phyloP scores from a whole-genome alignment of 2,113 vertebrate genomes.

The Crotalus helleri region DNA sequence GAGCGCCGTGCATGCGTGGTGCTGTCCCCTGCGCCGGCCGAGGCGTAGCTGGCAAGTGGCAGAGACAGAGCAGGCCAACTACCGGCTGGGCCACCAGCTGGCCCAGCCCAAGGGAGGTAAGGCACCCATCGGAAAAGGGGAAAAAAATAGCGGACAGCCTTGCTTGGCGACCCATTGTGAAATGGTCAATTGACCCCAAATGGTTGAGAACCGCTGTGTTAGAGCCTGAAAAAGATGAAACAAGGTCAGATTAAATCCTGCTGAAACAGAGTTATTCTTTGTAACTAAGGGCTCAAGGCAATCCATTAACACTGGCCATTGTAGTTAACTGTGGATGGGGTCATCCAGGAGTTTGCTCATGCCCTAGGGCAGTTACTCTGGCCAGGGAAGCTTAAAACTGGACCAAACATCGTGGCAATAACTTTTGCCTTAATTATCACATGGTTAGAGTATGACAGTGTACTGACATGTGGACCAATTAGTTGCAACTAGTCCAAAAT shows the following conservation, averaged over 20 bases:
- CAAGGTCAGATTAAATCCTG: neutral
- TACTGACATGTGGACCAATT: neutral
- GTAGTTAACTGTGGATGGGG: neutral
- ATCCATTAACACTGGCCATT: neutral
- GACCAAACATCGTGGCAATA: neutral
- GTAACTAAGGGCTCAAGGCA: neutral
- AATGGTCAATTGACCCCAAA: too few species aligned
- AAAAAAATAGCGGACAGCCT: too few species aligned
- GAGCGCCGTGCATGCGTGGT: too few species aligned
- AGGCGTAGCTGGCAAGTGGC: too few species aligned
- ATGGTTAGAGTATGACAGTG: neutral
- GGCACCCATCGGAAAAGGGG: too few species aligned
- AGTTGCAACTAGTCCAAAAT: neutral
- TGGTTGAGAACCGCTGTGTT: neutral
- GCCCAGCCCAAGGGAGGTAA: too few species aligned
- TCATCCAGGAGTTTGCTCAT: neutral
- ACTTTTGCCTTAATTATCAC: neutral
- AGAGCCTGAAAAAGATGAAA: neutral
- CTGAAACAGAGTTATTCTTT: neutral
- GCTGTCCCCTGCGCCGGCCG: too few species aligned
- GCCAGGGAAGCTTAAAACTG: neutral
- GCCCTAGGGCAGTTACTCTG: neutral
- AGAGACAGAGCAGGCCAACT: too few species aligned
- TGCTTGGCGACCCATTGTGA: too few species aligned
- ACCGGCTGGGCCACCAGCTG: too few species aligned